Evolutionary conservation across 2,888 invertebrate genomes (phyloP).

Genomic region (Cheilosia vulpina): DNA sequence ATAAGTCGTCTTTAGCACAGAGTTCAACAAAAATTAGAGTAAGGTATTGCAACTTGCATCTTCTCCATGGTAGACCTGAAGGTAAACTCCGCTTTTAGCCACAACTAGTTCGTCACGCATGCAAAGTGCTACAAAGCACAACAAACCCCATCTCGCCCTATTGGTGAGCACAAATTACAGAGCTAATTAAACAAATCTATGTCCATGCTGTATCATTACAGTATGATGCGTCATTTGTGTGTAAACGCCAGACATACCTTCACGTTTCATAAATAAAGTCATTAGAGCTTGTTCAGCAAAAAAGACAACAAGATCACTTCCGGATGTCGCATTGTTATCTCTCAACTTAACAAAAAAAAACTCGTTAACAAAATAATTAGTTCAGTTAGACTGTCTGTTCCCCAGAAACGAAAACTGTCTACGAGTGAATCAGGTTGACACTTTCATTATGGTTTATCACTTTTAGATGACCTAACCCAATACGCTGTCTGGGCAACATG

Average conservation of each 20-base stretch:
- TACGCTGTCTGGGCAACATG: constrained; percentile 36
- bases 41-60: too few relatives aligned
- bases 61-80: too few relatives aligned
- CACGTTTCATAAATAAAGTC: neutral
- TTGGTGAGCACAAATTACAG: constrained; percentile 16
- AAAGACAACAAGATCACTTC: constrained; percentile 10
- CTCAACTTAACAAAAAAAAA: neutral
- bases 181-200: constrained; percentile 23
- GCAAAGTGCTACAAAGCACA: neutral
- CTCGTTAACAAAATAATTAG: neutral
- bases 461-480: constrained; percentile 51
- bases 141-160: constrained; percentile 7
- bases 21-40: too few relatives aligned
- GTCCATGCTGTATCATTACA: neutral
- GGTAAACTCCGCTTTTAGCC: too few relatives aligned
- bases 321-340: neutral
- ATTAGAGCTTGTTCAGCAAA: neutral
- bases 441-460: neutral
- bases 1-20: too few relatives aligned
- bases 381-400: neutral
- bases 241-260: neutral
- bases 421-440: neutral
- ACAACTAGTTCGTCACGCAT: too few relatives aligned
- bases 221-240: constrained; percentile 6
- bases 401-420: neutral